These are phyloP conservation scores for Dascillus cervinus DNA, from an alignment of 2,888 invertebrate genomes.

Conservation along the genomic window DNA sequence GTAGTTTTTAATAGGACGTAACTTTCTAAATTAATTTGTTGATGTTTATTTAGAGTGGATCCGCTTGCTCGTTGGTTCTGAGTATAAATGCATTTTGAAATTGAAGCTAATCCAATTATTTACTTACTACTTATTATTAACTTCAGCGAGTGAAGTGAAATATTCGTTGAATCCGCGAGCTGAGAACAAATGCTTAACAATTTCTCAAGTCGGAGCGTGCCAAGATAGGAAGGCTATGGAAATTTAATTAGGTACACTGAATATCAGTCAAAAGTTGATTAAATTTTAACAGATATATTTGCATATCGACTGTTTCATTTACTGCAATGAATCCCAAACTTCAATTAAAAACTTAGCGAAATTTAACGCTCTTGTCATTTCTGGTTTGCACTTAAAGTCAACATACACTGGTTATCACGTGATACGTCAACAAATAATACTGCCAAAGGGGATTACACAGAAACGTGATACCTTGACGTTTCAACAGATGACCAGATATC, in stretches of 20 bases:
- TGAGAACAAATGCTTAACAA: constrained; percentile 30
- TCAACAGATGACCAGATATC: too few species aligned
- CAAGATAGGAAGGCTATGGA: constrained; percentile 26
- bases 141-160: constrained; percentile 24
- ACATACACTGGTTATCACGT: too few species aligned
- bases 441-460: too few species aligned
- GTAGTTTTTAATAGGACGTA: background rate
- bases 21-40: too few species aligned
- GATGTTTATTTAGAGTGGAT: too few species aligned
- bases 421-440: too few species aligned
- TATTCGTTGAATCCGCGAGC: constrained; percentile 21
- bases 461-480: too few species aligned
- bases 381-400: too few species aligned
- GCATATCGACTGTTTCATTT: constrained; percentile 21
- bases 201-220: constrained; percentile 27
- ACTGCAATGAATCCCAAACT: constrained; percentile 13
- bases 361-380: constrained; percentile 9
- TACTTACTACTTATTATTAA: constrained; percentile 31
- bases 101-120: constrained; percentile 27
- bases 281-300: constrained; percentile 31
- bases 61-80: too few species aligned
- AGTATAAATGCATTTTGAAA: constrained; percentile 21
- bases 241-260: constrained; percentile 33
- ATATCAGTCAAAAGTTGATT: constrained; percentile 33
- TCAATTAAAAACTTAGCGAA: too few species aligned